These are phyloP conservation scores for Vicugna pacos DNA, from an alignment of 2,113 vertebrate genomes.

Conservation along the genomic window DNA sequence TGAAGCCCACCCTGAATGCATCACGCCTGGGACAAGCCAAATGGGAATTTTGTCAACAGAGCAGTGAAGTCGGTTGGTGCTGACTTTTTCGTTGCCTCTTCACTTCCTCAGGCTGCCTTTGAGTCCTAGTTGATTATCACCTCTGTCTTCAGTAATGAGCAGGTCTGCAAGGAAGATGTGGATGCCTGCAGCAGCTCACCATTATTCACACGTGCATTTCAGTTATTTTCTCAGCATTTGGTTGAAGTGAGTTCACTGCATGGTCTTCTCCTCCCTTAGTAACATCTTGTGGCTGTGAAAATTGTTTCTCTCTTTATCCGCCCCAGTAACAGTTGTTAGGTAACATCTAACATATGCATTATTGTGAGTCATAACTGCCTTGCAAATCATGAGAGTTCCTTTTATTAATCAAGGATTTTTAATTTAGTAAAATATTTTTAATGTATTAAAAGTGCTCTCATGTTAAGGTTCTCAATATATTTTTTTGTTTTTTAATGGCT, in stretches of 20 bases:
- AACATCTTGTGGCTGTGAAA: conserved; percentile 75
- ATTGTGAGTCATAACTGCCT: conserved; percentile 55
- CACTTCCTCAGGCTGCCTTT: neutral
- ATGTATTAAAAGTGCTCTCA: neutral
- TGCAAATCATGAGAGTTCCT: neutral
- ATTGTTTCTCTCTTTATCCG: conserved; percentile 60
- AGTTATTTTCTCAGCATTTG: neutral
- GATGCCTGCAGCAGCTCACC: neutral
- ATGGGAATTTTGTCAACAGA: neutral
- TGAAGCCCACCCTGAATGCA: neutral
- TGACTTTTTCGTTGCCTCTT: neutral
- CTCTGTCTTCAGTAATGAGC: neutral
- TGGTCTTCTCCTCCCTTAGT: conserved; percentile 27
- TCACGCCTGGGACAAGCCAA: neutral
- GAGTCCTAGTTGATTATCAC: neutral
- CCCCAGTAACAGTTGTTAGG: conserved; percentile 38
- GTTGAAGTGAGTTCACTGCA: neutral
- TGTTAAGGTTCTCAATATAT: neutral
- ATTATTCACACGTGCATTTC: neutral
- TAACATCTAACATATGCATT: neutral
- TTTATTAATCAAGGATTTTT: conserved; percentile 15
- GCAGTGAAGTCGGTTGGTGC: accelerated
- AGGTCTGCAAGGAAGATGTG: neutral
- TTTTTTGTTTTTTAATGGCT: neutral
- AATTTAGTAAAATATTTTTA: conserved; percentile 5